These are phyloP conservation scores for Bostrychus sinensis DNA, from an alignment of 2,113 vertebrate species.

Conservation along the genomic window DNA sequence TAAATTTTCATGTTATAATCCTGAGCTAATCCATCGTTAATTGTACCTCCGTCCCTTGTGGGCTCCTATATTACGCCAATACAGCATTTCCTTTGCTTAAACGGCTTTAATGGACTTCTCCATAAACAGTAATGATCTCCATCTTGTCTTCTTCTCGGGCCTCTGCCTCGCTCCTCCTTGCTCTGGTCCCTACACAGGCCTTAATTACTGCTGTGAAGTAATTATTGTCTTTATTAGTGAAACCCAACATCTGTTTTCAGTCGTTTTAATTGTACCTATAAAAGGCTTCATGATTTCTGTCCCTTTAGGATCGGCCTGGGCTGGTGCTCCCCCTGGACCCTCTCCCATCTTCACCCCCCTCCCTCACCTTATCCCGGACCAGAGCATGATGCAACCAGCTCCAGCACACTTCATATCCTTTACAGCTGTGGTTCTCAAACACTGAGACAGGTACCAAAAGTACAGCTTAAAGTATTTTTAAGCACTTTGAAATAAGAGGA, in stretches of 20 bases:
- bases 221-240: conserved; percentile 83
- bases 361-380: conserved; percentile 17
- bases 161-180: conserved; percentile 52
- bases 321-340: conserved; percentile 74
- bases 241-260: conserved; percentile 81
- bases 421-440: conserved; percentile 22
- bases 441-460: background rate
- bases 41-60: conserved; percentile 66
- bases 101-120: conserved; percentile 77
- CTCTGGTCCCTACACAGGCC: conserved; percentile 69
- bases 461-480: too few relatives aligned
- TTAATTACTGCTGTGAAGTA: conserved; percentile 83
- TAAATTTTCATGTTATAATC: conserved; percentile 79
- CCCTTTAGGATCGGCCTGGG: conserved; percentile 77
- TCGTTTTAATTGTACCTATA: conserved; percentile 82
- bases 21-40: conserved; percentile 63
- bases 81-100: conserved; percentile 72
- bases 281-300: conserved; percentile 78
- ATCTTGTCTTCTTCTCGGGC: conserved; percentile 73
- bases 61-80: conserved; percentile 65
- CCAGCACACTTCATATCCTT: conserved; percentile 47
- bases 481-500: too few relatives aligned
- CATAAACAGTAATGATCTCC: conserved; percentile 75
- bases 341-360: conserved; percentile 34
- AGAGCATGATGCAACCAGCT: conserved; percentile 47